Evolutionary conservation across 2,888 invertebrate species (phyloP), one percentile per base, ranked within the genome.

Genomic region (Tiliacea citrago): DNA sequence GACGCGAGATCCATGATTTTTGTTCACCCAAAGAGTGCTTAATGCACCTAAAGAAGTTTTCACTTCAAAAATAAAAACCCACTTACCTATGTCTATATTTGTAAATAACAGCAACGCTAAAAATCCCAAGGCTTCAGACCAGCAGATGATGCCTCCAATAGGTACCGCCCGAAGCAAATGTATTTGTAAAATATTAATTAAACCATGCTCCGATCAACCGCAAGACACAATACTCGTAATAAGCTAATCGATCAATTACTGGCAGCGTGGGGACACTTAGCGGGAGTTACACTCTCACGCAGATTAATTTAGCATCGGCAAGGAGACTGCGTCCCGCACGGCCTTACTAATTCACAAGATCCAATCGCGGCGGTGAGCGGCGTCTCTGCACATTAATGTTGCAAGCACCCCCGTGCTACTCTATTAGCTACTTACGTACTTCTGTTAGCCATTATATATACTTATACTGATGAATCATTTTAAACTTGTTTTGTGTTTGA

Each of bases 381-480:
- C 89, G 90, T 90, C 91, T 91, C 78, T 86, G 84, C 86, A 86
- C 92, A 92, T 93, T 92, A 93, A 93, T 91, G 89, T 92, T 93
- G 92, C 93, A 93, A 80, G 85, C 87, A 78, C 80, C 78, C 86
- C 84, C 84, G 85, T 86, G 87, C 88, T 86, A 79, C 84, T 78
- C 87, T 90, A 88, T 90, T 89, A 90, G 88, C 86, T 88, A 79
- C 77, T 74, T 81, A 84, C 81, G 75, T 80, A 79, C 70, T 78
- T 75, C 74, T 55, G 39, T 53, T n/a, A 51, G n/a, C n/a, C 10
- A 35, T 65, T 47, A 63, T 29, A 35, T 55, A 63, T 29, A 35
- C 55, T 35, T 55, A 55, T n/a, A n/a, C 53, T 4, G 7, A 55
- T n/a, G n/a, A n/a, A n/a, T 9, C 6, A 35, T 18, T n/a, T 53